phyloP scores from a whole-genome alignment of 1,140 invertebrate genomes.

The Temnothorax nylanderi region DNA sequence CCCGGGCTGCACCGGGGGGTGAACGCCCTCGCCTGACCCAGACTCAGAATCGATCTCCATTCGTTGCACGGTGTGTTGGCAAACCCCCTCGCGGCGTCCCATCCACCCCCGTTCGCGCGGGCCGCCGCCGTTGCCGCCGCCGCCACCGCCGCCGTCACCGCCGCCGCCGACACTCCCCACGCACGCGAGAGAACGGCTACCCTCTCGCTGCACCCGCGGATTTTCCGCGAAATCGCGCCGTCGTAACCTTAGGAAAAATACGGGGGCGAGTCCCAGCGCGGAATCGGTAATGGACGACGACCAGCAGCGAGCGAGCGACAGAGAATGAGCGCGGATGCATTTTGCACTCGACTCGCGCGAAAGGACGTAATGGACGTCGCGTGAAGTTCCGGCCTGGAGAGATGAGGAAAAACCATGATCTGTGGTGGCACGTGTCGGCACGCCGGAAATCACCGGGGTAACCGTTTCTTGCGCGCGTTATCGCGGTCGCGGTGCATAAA shows the following conservation, averaged over 20 bases:
- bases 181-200: constrained; percentile 24
- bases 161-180: constrained; percentile 35
- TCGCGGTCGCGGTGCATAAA: background rate
- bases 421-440: constrained; percentile 2
- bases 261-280: background rate
- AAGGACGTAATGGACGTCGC: constrained; percentile 25
- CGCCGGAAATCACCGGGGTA: background rate
- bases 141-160: constrained; percentile 47
- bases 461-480: constrained; percentile 14
- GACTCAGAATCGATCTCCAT: constrained; percentile 85
- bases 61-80: constrained; percentile 80
- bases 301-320: background rate
- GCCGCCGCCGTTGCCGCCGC: constrained; percentile 30
- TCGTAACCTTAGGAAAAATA: constrained; percentile 74
- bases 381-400: background rate
- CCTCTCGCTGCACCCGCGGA: constrained; percentile 72
- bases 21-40: constrained; percentile 84
- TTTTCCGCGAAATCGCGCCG: constrained; percentile 76
- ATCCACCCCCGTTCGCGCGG: constrained; percentile 35
- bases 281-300: constrained; percentile 24
- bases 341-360: background rate
- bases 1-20: constrained; percentile 84
- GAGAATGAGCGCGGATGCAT: constrained; percentile 13
- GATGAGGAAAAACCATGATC: constrained; percentile 46
- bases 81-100: constrained; percentile 54